Evolutionary conservation across 2,888 invertebrate species (phyloP), one percentile per base, ranked within the genome.

Genomic region (Thysanoteuthis rhombus): DNA sequence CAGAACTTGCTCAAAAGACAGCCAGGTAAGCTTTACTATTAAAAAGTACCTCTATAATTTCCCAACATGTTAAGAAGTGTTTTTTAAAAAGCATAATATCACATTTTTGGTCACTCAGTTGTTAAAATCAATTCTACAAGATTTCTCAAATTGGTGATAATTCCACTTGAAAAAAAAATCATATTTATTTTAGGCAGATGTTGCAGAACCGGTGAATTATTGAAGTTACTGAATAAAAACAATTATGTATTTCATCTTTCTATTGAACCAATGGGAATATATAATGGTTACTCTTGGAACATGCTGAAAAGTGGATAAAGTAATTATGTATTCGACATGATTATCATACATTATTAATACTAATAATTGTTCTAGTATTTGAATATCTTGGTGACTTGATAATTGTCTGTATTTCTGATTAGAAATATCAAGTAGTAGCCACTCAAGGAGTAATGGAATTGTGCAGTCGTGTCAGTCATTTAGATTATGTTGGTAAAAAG

Each of bases 1-100:
- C 98, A 95, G 95, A 95, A 5, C 40, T 95, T 28, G 95, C 95
- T 58, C 94, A 94, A 90, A 94, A 93, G 89, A 94, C 94, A 94
- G 93, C 94, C 45, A 93, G 93, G 95, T 95, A 94, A 93, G 95
- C 92, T 92, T 92, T 92, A n/a, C 22, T 19, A n/a, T 36, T 75
- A 75, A 75, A n/a, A 75, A n/a, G n/a, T n/a, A 10, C 16, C 12
- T 75, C n/a, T 75, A 10, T 8, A 36, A n/a, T 75, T 75, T 58
- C 25, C n/a, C 36, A 12, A 36, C 75, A 75, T 75, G 75, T 75
- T 36, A 52, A 52, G 75, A 75, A 75, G 75, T 75, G 12, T 75
- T 75, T 75, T 75, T n/a, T 36, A 8, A 75, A 75, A 75, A 36
- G 3, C n/a, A 75, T 75, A 75, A 36, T 36, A 75, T 75, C 75